Base-by-base conservation (phyloP, 1,140 invertebrate species). In the Euborellia annulipes region DNA sequence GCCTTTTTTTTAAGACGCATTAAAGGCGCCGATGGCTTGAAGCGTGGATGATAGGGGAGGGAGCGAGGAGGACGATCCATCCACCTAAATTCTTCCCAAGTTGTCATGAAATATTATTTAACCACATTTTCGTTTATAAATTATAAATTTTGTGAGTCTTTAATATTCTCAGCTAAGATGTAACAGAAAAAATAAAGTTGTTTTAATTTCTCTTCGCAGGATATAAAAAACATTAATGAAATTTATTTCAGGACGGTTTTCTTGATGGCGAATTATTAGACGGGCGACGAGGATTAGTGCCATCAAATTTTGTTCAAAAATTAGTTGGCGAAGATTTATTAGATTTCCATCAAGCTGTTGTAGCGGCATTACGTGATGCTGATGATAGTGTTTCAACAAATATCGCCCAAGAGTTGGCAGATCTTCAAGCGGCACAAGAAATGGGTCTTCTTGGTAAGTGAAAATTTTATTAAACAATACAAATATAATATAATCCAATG, bases 301-400 rank as follows among this genome's bases (percentile, higher is more conserved):
- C 95, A 18, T 92, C 92, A 3, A 97, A 97, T 63, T 98, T 95
- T 67, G 85, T 97, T 19, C 90, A 97, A 67, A 81, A 90, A 60
- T 65, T 93, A 36, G 73, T 87, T 52, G 89, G 90, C 45, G 89
- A 94, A 53, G 90, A 97, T 64, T 67, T 97, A 1, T 64, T 93
- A 34, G 90, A 95, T 55, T 97, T 96, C 58, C 90, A 95, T 66
- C 84, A 85, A 58, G 77, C 75, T 20, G 67, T 72, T 11, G 71
- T 81, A 13, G 69, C 78, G 42, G 75, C 76, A n/a, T 64, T 76
- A 2, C 65, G 68, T 48, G 70, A 74, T 48, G 66, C 69, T 41
- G 73, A 76, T 51, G 73, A 76, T 53, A 66, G 70, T 16, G 66
- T 65, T 17, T 74, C 73, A 1, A 76, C 75, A 3, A 75, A 72